Base-by-base conservation (phyloP, 2,797 vertebrate species). In the Bryconaethiops microstoma region DNA sequence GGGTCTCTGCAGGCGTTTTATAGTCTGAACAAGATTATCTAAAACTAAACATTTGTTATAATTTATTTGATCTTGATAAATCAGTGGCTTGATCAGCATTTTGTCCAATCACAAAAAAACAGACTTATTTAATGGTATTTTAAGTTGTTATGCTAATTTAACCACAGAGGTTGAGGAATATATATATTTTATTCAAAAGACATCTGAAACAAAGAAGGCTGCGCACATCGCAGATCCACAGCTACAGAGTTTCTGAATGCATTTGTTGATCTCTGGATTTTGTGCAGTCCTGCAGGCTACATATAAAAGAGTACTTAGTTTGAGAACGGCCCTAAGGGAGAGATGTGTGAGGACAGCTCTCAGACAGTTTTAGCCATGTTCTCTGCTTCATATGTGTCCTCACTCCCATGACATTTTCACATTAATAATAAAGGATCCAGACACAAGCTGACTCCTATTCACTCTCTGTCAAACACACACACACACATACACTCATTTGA, bases 21-120 rank as follows among this genome's bases (percentile, higher is more conserved):
- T 45, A 45, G 25, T 35, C 14, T 2, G 7, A 8, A 35, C 7
- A 80, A 84, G 77, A 78, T 78, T 62, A 13, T 62, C 4, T 89
- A 91, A 67, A 91, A 45, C 8, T 45, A 45, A 12, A 45, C 10
- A 12, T 12, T 12, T 92, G 86, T 88, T 91, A 92, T 90, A 88
- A 91, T 91, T 83, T 9, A 71, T 3, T 71, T 52, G 13, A 71
- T 5, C 42, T 69, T 48, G 45, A 48, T 14, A 69, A 68, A 69
- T 4, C 67, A 54, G 35, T 29, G 1, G 9, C 48, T 35, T 65
- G 39, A 19, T 40, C 35, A 19, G 39, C 25, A 64, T 40, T 0
- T 0, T 7, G 7, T 65, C 35, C 23, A 29, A 5, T 71, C 21
- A 52, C 25, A 16, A 25, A 54, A 72, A 19, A 4, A 4, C 6